A percentile compares a stretch with the other conserved stretches of the same genome.
Conservation (phyloP, 2,113 vertebrate genomes). For the Xenotilapia longispinis region DNA sequence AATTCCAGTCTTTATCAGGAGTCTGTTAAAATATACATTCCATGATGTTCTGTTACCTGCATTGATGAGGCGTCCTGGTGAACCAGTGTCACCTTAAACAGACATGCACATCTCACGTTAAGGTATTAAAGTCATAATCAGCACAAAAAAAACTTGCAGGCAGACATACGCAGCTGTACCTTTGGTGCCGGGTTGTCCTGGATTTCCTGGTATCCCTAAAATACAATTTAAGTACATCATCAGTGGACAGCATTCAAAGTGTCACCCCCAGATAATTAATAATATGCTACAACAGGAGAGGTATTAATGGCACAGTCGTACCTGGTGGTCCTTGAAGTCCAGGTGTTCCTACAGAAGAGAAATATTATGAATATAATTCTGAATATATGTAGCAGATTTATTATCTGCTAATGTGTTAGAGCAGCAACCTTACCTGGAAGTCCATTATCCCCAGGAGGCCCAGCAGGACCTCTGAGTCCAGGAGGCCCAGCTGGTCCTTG, state of each 20-base stretch:
- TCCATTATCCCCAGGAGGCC: slow-evolving; percentile 81
- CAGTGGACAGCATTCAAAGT: neutral
- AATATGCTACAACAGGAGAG: neutral
- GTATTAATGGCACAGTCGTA: slow-evolving; percentile 31
- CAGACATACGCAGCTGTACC: slow-evolving; percentile 61
- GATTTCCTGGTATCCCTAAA: slow-evolving; percentile 82
- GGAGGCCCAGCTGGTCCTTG: slow-evolving; percentile 80
- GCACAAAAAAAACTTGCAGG: neutral
- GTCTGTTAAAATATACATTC: neutral
- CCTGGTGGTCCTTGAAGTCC: slow-evolving; percentile 91
- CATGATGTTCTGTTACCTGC: slow-evolving; percentile 69
- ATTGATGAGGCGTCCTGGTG: slow-evolving; percentile 79
- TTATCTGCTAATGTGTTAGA: neutral
- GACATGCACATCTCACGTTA: neutral
- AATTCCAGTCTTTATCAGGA: neutral
- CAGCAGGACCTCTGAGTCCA: slow-evolving; percentile 81
- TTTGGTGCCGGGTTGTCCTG: slow-evolving; percentile 81
- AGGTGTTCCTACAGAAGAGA: slow-evolving; percentile 70
- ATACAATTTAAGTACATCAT: neutral
- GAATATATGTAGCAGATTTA: neutral
- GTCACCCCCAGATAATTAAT: neutral
- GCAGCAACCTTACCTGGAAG: slow-evolving; percentile 24
- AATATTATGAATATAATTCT: neutral
- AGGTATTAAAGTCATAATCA: neutral
- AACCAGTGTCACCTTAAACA: slow-evolving; percentile 67